These are phyloP conservation scores for Portunus trituberculatus DNA, from an alignment of 1,140 invertebrate genomes.

Conservation along the genomic window DNA sequence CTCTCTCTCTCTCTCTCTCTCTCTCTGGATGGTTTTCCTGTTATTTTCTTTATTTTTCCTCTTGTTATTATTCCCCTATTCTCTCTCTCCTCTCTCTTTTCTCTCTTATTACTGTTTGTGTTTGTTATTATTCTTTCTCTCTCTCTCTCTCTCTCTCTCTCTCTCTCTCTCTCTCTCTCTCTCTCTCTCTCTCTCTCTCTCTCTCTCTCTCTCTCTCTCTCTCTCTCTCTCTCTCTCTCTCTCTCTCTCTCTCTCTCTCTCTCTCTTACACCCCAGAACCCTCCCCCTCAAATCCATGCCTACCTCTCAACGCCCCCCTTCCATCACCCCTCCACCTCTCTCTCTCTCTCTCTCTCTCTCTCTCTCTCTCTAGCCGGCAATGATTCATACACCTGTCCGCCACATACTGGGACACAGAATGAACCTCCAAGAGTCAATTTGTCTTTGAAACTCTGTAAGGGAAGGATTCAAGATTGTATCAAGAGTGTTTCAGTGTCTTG, in stretches of 20 bases:
- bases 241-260: neutral
- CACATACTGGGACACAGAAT: conserved; percentile 66
- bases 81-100: neutral
- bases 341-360: neutral
- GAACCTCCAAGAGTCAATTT: conserved; percentile 60
- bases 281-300: neutral
- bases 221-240: neutral
- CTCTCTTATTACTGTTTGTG: neutral
- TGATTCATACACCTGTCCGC: conserved; percentile 67
- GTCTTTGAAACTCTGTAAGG: conserved; percentile 66
- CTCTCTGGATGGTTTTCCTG: neutral
- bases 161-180: neutral
- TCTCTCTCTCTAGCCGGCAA: neutral
- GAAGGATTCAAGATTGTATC: conserved; percentile 54
- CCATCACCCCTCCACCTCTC: neutral
- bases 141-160: neutral
- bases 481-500: neutral
- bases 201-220: neutral
- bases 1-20: neutral
- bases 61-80: neutral
- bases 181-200: neutral
- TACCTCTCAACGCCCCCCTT: neutral
- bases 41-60: no score
- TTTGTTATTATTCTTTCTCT: neutral
- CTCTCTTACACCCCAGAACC: neutral